Evolutionary conservation across 1,140 invertebrate genomes (phyloP).

Genomic region (Apis cerana): DNA sequence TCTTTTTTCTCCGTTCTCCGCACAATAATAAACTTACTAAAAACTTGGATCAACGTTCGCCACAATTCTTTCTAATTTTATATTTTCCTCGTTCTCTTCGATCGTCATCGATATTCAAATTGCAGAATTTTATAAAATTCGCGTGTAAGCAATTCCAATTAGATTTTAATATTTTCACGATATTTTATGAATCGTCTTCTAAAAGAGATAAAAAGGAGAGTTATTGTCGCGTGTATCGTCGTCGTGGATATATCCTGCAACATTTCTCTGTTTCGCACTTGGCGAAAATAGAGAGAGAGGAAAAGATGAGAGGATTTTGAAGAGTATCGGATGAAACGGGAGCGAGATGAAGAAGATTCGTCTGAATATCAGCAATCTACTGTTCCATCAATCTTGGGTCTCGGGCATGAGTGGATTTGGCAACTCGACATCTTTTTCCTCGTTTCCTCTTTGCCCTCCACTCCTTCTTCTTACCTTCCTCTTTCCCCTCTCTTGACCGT

Average conservation of each 20-base stretch:
- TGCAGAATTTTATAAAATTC: too few species aligned
- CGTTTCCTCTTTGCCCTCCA: neutral
- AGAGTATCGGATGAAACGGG: neutral
- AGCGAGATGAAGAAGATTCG: neutral
- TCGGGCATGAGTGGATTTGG: slow-evolving; percentile 18
- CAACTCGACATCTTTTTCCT: neutral
- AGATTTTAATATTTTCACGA: too few species aligned
- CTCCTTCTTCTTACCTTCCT: neutral
- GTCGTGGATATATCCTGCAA: neutral
- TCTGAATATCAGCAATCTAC: slow-evolving; percentile 35
- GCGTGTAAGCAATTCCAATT: too few species aligned
- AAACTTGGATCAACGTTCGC: too few species aligned
- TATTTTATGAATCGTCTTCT: too few species aligned
- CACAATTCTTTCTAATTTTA: too few species aligned
- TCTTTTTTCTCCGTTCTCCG: too few species aligned
- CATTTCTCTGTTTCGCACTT: neutral
- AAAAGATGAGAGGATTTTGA: neutral
- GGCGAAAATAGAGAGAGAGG: neutral
- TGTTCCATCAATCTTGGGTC: slow-evolving; percentile 29
- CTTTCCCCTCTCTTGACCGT: neutral
- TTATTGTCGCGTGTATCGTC: too few species aligned
- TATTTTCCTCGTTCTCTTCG: too few species aligned
- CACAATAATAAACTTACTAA: too few species aligned
- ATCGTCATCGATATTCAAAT: too few species aligned
- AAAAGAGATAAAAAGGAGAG: neutral